Conservation (phyloP, 2,113 vertebrate genomes). For the Aleadryas rufinucha region DNA sequence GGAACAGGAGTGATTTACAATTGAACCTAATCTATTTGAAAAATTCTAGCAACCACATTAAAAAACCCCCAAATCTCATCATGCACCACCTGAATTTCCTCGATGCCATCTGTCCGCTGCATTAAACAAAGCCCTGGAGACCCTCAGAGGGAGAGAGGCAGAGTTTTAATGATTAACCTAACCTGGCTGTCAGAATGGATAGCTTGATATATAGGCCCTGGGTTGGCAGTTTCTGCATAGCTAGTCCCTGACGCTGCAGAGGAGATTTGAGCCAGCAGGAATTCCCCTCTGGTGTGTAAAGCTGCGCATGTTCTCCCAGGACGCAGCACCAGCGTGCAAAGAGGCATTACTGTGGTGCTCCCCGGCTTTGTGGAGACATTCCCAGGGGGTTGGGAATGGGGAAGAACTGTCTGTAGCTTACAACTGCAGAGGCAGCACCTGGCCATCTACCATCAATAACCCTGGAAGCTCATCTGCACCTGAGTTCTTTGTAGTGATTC, state of each 20-base stretch:
- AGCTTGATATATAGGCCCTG: conserved; percentile 39
- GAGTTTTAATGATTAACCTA: conserved; percentile 63
- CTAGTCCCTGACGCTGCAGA: background rate
- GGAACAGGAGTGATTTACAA: conserved; percentile 55
- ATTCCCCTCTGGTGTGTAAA: background rate
- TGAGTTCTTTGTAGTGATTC: fast-evolving
- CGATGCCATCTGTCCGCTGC: conserved; percentile 66
- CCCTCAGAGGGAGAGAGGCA: conserved; percentile 20
- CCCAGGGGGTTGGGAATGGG: background rate
- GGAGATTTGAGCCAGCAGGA: background rate
- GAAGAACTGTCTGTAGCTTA: background rate
- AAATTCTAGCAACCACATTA: conserved; percentile 41
- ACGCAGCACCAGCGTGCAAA: fast-evolving
- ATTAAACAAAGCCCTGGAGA: conserved; percentile 63
- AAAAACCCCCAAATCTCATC: conserved; percentile 49
- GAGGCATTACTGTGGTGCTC: background rate
- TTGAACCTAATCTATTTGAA: conserved; percentile 52
- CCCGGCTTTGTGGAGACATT: background rate
- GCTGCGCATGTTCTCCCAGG: fast-evolving
- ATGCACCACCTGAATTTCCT: conserved; percentile 63
- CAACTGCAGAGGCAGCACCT: background rate
- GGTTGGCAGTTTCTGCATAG: background rate
- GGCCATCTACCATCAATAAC: background rate
- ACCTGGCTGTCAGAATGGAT: conserved; percentile 46
- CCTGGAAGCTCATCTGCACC: background rate